Evolutionary conservation across 2,797 vertebrate species (phyloP), one percentile per base, ranked within the genome.

Genomic region (Brotogeris chrysoptera): DNA sequence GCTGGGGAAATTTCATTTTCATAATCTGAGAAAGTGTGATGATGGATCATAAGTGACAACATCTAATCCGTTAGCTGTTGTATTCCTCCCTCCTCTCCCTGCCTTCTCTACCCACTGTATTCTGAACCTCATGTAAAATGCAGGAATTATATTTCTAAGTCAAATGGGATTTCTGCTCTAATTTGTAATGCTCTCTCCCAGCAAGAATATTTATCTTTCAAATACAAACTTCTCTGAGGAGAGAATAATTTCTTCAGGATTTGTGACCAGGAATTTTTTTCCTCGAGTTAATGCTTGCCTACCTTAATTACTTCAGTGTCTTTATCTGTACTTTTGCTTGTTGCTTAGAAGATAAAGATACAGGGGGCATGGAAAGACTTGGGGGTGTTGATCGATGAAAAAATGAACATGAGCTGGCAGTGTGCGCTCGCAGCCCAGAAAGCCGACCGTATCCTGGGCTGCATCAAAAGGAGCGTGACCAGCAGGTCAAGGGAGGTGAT

Each of bases 1-100:
- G 47, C 79, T 96, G 81, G 87, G 80, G 94, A 90, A 96, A 91
- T 70, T 80, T 86, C 57, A 82, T 97, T 97, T 96, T 96, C 88
- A 93, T 97, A 96, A 97, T 97, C 85, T 77, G 81, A 95, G 94
- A 68, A 85, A 70, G 69, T 88, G 60, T 65, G 88, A 46, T 72
- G 95, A 88, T 94, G 68, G 76, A 80, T 93, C 4, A 1, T 66
- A 97, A 96, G 74, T 96, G 96, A 95, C 86, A 97, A 63, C 64
- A 81, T 95, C 90, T 93, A 85, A 95, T 93, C 76, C 20, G 5
- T 59, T 84, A 82, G 63, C 32, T 30, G 11, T 43, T 79, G 66
- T 55, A 11, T 92, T 95, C 38, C 74, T 93, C 53, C 61, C 20
- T 88, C 28, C 28, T 72, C 38, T 76, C 44, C n/a, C 19, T 15